phyloP scores from a whole-genome alignment of 2,797 vertebrate species.

The Moxostoma hubbsi region DNA sequence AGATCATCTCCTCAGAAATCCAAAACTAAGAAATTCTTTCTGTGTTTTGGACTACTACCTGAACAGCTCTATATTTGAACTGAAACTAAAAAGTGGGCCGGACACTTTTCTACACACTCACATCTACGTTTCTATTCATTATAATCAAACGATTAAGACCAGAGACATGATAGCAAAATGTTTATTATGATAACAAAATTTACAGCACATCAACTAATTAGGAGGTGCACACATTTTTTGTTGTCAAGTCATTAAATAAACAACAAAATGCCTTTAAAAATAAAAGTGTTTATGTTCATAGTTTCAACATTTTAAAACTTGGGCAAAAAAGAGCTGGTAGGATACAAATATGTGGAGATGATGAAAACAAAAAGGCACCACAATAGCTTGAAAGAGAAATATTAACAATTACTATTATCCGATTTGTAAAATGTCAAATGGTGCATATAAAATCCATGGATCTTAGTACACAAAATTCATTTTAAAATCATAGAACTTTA shows the following conservation, averaged over 20 bases:
- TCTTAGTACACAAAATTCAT: constrained; percentile 49
- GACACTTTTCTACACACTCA: no score
- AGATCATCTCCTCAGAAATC: no score
- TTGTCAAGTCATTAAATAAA: constrained; percentile 49
- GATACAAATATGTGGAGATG: constrained; percentile 35
- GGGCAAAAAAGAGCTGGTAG: constrained; percentile 29
- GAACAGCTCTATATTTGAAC: no score
- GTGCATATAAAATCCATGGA: constrained; percentile 53
- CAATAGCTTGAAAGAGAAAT: constrained; percentile 16
- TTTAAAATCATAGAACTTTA: constrained; percentile 47
- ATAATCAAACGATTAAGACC: no score
- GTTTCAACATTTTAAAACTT: constrained; percentile 48
- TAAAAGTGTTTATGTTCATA: constrained; percentile 40
- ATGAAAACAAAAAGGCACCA: constrained; percentile 4
- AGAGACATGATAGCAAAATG: constrained; percentile 50
- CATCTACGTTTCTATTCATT: no score
- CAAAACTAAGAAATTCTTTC: no score
- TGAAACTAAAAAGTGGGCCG: no score
- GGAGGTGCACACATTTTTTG: not conserved
- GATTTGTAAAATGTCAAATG: constrained; percentile 58
- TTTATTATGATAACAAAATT: constrained; percentile 58
- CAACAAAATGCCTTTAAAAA: constrained; percentile 56
- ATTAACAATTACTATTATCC: constrained; percentile 29
- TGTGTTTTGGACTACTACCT: no score
- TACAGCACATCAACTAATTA: constrained; percentile 47